These are phyloP conservation scores for Acanthisitta chloris DNA, from an alignment of 2,113 vertebrate species.

Conservation along the genomic window DNA sequence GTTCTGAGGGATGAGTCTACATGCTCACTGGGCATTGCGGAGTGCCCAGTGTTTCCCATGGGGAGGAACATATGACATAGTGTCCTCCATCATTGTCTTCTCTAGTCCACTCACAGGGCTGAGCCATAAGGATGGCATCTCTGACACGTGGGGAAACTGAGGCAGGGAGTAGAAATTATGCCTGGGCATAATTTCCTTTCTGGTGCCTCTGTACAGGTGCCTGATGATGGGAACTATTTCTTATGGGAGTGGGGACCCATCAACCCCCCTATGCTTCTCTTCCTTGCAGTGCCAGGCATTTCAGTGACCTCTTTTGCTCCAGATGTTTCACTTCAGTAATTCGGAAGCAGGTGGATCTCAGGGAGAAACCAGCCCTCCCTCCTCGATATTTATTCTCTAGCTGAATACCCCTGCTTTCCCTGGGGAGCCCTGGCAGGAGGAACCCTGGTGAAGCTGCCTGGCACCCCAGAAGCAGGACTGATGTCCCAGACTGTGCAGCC, in stretches of 20 bases:
- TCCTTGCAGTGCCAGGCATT: neutral
- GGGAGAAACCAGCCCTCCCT: neutral
- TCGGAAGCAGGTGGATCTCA: neutral
- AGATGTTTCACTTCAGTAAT: neutral
- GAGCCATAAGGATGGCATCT: neutral
- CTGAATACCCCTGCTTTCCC: accelerated
- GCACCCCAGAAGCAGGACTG: neutral
- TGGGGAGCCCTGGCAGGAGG: neutral
- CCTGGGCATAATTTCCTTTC: neutral
- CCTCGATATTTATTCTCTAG: neutral
- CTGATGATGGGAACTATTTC: neutral
- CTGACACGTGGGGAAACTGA: neutral
- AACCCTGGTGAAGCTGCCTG: neutral
- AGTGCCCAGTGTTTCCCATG: neutral
- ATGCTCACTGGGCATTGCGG: accelerated
- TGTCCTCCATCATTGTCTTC: neutral
- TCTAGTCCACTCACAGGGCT: neutral
- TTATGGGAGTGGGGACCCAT: neutral
- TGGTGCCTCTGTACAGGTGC: neutral
- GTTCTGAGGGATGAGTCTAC: neutral
- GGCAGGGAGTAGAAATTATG: neutral
- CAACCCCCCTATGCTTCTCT: accelerated
- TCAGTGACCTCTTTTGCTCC: neutral
- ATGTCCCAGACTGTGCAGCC: accelerated
- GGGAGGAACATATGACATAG: neutral